phyloP scores from a whole-genome alignment of 2,888 invertebrate species.

The Macropis europaea region DNA sequence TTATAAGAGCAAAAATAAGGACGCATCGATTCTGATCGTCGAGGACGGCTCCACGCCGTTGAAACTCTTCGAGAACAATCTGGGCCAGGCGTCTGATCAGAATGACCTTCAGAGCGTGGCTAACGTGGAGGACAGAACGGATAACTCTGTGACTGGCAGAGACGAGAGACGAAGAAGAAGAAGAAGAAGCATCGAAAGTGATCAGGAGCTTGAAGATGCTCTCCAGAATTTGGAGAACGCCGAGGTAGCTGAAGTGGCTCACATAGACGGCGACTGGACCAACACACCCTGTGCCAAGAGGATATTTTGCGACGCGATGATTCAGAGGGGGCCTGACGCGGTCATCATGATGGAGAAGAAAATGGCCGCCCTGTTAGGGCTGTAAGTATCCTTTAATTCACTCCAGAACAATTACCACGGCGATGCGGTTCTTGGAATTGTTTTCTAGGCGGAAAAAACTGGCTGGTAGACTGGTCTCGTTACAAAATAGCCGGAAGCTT shows the following conservation, averaged over 20 bases:
- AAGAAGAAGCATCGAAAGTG: slow-evolving; percentile 58
- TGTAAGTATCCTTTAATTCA: slow-evolving; percentile 83
- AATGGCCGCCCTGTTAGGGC: slow-evolving; percentile 86
- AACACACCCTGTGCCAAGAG: slow-evolving; percentile 89
- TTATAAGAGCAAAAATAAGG: neutral
- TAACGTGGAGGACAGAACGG: neutral
- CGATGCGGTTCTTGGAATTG: neutral
- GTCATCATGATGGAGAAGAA: slow-evolving; percentile 89
- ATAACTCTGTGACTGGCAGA: slow-evolving; percentile 17
- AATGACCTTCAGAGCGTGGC: neutral
- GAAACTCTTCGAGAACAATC: neutral
- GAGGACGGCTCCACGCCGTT: slow-evolving; percentile 16
- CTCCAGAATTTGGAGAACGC: slow-evolving; percentile 75
- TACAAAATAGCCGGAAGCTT: slow-evolving; percentile 37
- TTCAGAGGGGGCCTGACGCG: slow-evolving; percentile 86
- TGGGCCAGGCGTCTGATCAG: neutral
- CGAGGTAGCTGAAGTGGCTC: slow-evolving; percentile 72
- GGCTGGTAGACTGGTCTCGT: neutral
- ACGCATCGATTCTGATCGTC: slow-evolving; percentile 47
- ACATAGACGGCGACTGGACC: slow-evolving; percentile 83
- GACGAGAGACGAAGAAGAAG: slow-evolving; percentile 55
- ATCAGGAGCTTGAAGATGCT: slow-evolving; percentile 69
- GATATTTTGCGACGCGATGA: slow-evolving; percentile 88
- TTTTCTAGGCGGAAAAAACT: neutral
- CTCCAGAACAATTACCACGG: no score